Evolutionary conservation across 2,113 vertebrate species (phyloP), one percentile per base, ranked within the genome.

Genomic region (Rhinoptilus africanus): DNA sequence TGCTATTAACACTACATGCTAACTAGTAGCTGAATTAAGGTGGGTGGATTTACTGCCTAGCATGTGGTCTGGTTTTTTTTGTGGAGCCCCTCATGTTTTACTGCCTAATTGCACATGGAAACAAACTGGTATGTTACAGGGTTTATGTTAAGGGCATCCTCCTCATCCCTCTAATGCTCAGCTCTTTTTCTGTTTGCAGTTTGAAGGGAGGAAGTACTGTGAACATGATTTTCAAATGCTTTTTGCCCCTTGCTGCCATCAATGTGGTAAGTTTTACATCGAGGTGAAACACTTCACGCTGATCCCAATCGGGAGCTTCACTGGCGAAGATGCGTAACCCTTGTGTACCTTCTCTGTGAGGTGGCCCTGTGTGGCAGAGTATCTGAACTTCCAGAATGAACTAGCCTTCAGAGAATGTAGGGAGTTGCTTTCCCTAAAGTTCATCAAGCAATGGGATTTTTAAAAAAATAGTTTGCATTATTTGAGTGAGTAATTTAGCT

Each of bases 221-320:
- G 99, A 99, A 96, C 99, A 99, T 96, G 99, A 99, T 94, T 99
- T 99, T 98, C 99, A 99, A 97, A 99, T 99, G 99, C 98, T 99
- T 75, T 99, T 99, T 71, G 99, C 99, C 76, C 99, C 99, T 43
- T 99, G 99, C 96, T 99, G 99, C 97, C 99, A 99, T 95, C 99
- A 99, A 48, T 99, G 99, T 97, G 99, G 99, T 99, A 98, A 99
- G 99, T 99, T 76, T 81, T 68, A 80, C 71, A 64, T 43, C 8
- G 22, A 62, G 48, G 62, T 78, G 66, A 80, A 85, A 57, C 27
- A 39, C 37, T 92, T 89, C 72, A 72, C 24, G 5, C 37, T 14
- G 22, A 54, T 87, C 51, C 62, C 34, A 67, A 30, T 73, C 13
- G 24, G 39, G 30, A 71, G 19, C 2, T 0, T 77, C 67, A 26